Evolutionary conservation across 2,797 vertebrate species (phyloP), one percentile per base, ranked within the genome.

Genomic region (Steatocranus sp.): DNA sequence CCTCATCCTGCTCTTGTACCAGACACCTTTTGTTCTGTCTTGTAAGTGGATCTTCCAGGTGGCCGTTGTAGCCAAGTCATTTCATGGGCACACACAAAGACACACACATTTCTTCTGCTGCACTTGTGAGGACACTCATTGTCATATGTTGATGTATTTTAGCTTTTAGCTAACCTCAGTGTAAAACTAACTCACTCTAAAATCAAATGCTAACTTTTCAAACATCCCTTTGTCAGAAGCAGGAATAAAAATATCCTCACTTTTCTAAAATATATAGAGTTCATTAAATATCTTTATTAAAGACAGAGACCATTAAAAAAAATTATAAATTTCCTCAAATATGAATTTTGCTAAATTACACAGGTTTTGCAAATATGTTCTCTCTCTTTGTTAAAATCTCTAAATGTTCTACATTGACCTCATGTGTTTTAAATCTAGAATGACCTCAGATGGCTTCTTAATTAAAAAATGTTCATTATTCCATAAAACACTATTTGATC

Each of bases 41-140:
- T 95, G 96, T 97, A 97, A 97, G 94, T 88, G 93, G 96, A 97
- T 95, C 96, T 95, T 96, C 89, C 86, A 92, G 93, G 88, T 93
- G 85, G 88, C 83, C 83, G 86, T 53, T 89, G 78, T 74, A 49
- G 76, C 76, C 83, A 54, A 86, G 82, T 84, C 90, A 84, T 36
- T 75, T 30, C 79, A 82, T 11, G 15, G 14, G 78, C 56, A 61
- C 76, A 8, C 36, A 51, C 80, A 70, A 70, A 79, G 61, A 76
- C 58, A 82, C 78, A 46, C 49, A 48, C 2, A 34, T 51, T 48
- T 73, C 15, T 73, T 17, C 68, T 27, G 68, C 25, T 73, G 68
- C 12, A 48, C 68, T 73, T 12, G 68, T 73, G 68, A 73, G 68
- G 68, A 30, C 10, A n/a, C 10, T 46, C 17, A 8, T 48, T 48